phyloP scores from a whole-genome alignment of 2,113 vertebrate genomes.

The Mesocricetus auratus region DNA sequence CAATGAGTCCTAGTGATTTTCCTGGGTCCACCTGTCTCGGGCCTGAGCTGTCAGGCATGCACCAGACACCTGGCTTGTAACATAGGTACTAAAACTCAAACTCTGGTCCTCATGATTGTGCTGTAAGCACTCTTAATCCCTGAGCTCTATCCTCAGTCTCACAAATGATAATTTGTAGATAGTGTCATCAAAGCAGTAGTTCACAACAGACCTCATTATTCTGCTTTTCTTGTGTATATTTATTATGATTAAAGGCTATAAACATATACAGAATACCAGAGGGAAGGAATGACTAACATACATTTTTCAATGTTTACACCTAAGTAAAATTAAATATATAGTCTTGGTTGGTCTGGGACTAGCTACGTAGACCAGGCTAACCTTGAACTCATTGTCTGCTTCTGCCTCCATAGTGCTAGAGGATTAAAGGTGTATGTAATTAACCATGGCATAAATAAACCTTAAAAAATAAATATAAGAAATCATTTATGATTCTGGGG shows the following conservation, averaged over 20 bases:
- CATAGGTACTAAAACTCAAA: neutral
- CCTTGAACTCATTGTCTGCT: neutral
- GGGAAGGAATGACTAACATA: neutral
- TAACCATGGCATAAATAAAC: neutral
- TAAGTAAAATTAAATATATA: neutral
- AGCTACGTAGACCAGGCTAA: neutral
- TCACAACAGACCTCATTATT: neutral
- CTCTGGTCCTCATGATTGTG: neutral
- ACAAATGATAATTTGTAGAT: neutral
- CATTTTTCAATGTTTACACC: neutral
- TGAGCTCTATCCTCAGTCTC: neutral
- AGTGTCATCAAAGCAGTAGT: neutral
- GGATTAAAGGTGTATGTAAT: neutral
- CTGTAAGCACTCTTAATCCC: neutral
- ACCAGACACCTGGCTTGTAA: neutral
- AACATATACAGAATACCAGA: neutral
- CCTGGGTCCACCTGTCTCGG: neutral
- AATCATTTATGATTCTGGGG: constrained; percentile 16
- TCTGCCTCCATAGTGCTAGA: neutral
- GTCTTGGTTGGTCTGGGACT: neutral
- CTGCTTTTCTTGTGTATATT: neutral
- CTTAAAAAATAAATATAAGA: neutral
- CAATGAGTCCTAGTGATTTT: neutral
- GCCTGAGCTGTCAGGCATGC: neutral
- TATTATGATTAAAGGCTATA: neutral